Evolutionary conservation across 2,888 invertebrate species (phyloP), one percentile per base, ranked within the genome.

Genomic region (Tipula lateralis): DNA sequence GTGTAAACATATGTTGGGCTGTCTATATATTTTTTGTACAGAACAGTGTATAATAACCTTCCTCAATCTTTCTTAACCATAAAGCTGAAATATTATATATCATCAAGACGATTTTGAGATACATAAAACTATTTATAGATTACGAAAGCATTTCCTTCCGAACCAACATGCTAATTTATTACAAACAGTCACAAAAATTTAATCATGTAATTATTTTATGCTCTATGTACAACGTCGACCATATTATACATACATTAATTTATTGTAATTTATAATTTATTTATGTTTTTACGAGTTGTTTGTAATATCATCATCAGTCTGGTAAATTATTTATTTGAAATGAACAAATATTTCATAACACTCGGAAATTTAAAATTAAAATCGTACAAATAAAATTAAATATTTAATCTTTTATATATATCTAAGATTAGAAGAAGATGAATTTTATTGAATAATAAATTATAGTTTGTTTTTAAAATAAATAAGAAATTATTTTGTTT

Each of bases 71-170:
- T 50, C 44, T 50, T 50, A 50, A 50, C 16, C 1, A 16, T 16
- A 50, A 50, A n/a, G n/a, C n/a, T n/a, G 5, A 50, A 50, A 50
- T 6, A n/a, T n/a, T n/a, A n/a, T n/a, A n/a, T n/a, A 16, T 50
- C 3, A 50, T 50, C 44, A n/a, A 50, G 16, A 50, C 19, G 24
- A 66, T 66, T 66, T 19, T 24, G 6, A 66, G 9, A 66, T 66
- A 66, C 19, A 66, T 66, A 66, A 66, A 24, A 24, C 19, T 66
- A 24, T 66, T 24, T 19, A n/a, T n/a, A 66, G 2, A 12, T 66
- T 66, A 3, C 66, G 66, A 66, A 66, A 66, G 66, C 66, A 66
- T 66, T 66, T 66, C 66, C 66, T 66, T 66, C 66, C 66, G 66
- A 66, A 66, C 1, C 24, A 44, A 19, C 9, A 66, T 24, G 7